phyloP scores from a whole-genome alignment of 2,113 vertebrate genomes.

The Agapornis roseicollis region DNA sequence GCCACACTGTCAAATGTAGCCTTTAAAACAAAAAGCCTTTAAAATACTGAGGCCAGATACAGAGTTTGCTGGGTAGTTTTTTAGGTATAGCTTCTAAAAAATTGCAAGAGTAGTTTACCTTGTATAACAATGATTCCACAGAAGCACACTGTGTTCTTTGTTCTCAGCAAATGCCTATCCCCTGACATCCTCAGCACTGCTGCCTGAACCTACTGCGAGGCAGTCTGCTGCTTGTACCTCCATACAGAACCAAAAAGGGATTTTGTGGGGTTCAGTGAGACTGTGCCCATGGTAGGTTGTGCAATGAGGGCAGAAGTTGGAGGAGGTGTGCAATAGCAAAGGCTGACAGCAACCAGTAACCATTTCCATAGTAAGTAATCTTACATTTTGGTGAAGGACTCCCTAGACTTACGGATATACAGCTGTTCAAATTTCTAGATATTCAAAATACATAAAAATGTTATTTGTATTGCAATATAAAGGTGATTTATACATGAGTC shows the following conservation, averaged over 20 bases:
- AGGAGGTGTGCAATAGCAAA: not conserved
- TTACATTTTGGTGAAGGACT: not conserved
- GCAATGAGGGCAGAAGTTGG: not conserved
- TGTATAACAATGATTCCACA: not conserved
- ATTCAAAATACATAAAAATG: not conserved
- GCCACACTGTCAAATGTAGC: not conserved
- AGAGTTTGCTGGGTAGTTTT: not conserved
- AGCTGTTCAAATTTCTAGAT: not conserved
- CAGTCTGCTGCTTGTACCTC: not conserved
- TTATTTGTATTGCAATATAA: not conserved
- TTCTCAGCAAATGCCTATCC: not conserved
- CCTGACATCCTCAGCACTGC: not conserved
- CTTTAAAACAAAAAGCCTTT: not conserved
- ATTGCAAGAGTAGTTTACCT: not conserved
- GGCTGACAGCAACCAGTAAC: not conserved
- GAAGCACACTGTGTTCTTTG: not conserved
- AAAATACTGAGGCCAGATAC: not conserved
- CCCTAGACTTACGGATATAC: not conserved
- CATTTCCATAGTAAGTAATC: not conserved
- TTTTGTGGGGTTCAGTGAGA: not conserved
- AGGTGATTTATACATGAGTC: not conserved
- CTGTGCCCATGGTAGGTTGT: fast-evolving
- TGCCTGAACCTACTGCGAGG: not conserved
- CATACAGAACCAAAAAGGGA: not conserved
- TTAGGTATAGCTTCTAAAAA: not conserved